phyloP scores from a whole-genome alignment of 2,797 vertebrate species.

The Oreochromis mossambicus region DNA sequence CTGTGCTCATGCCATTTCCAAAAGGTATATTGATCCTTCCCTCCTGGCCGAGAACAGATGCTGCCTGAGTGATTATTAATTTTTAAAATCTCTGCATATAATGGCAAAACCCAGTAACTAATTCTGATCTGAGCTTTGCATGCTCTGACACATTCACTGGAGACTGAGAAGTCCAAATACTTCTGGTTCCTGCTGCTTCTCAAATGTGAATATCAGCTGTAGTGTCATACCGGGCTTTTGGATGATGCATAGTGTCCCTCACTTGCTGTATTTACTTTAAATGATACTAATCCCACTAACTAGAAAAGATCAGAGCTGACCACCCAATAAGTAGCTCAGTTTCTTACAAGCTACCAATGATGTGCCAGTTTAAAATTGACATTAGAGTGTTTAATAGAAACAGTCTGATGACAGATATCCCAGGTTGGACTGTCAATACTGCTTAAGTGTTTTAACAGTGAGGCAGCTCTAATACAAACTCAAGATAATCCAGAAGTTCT shows the following conservation, averaged over 20 bases:
- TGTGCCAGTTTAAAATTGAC: neutral
- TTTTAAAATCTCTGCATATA: neutral
- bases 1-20: neutral
- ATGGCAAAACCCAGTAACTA: neutral
- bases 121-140: neutral
- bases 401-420: neutral
- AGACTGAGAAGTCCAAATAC: neutral
- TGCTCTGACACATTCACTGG: neutral
- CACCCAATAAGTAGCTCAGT: neutral
- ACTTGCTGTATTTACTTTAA: neutral
- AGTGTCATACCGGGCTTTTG: neutral
- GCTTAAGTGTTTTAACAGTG: neutral
- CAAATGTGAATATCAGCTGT: neutral
- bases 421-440: neutral
- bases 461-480: neutral
- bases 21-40: neutral
- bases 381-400: neutral
- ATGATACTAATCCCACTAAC: neutral
- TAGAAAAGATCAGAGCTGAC: neutral
- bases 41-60: neutral
- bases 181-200: neutral
- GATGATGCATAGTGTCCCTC: neutral
- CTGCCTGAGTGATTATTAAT: neutral
- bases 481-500: neutral
- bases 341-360: neutral